These are phyloP conservation scores for Sebastes ruberrimus DNA, from an alignment of 2,797 vertebrate species.

Conservation along the genomic window DNA sequence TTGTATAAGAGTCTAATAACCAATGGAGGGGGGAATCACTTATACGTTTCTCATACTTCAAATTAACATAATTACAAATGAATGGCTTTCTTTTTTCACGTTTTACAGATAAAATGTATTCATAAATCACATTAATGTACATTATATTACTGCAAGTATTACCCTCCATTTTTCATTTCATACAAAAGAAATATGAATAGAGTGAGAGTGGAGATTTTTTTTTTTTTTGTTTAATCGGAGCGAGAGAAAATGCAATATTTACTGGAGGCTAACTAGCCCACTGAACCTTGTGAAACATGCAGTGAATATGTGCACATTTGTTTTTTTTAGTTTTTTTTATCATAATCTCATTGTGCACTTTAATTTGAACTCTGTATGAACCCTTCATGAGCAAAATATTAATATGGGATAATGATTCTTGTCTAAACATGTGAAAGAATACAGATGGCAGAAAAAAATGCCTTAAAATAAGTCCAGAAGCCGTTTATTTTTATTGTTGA, in stretches of 20 bases:
- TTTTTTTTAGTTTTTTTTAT: background rate
- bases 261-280: slow-evolving; percentile 28
- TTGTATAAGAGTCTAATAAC: background rate
- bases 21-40: background rate
- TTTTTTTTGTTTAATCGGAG: slow-evolving; percentile 34
- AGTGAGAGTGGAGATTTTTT: background rate
- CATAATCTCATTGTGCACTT: slow-evolving; percentile 31
- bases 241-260: slow-evolving; percentile 40
- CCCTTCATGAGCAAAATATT: slow-evolving; percentile 22
- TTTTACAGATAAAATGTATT: background rate
- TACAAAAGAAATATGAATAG: background rate
- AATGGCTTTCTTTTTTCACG: background rate
- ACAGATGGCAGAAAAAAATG: slow-evolving; percentile 8
- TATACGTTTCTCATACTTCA: background rate
- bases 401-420: slow-evolving; percentile 23
- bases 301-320: background rate
- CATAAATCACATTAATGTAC: background rate
- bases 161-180: background rate
- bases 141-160: background rate
- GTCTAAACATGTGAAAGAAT: background rate
- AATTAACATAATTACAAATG: background rate
- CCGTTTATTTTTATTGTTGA: slow-evolving; percentile 28
- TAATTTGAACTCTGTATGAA: slow-evolving; percentile 61
- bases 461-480: background rate
- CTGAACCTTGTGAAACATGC: slow-evolving; percentile 16